These are phyloP conservation scores for Phrynosoma platyrhinos DNA, from an alignment of 2,113 vertebrate species.

Conservation along the genomic window DNA sequence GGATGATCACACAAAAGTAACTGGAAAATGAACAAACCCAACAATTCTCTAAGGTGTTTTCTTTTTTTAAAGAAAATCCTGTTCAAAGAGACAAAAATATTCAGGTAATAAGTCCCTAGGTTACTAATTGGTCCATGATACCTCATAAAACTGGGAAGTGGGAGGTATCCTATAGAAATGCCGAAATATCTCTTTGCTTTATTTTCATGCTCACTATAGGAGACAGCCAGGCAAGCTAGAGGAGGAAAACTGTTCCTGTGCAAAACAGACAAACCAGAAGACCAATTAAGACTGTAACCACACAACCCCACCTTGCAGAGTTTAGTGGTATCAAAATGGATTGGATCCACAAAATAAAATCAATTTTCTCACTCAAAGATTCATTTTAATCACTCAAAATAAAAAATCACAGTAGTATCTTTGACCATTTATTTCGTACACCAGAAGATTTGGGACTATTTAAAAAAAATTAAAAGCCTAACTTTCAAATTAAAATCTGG, in stretches of 20 bases:
- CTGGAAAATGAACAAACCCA: not conserved
- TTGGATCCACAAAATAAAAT: not conserved
- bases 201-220: not conserved
- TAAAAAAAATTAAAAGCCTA: no score
- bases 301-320: not conserved
- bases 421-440: not conserved
- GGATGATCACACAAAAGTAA: constrained; percentile 18
- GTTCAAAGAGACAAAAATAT: not conserved
- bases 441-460: no score
- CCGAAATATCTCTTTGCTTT: no score
- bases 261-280: not conserved
- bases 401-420: not conserved
- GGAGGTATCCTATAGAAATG: not conserved
- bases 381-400: not conserved
- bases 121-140: not conserved
- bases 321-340: not conserved
- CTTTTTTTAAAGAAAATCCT: not conserved
- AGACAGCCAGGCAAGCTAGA: not conserved
- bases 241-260: not conserved
- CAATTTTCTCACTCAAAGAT: constrained; percentile 26
- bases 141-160: not conserved
- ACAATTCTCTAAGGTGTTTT: constrained; percentile 17
- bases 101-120: not conserved
- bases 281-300: not conserved
- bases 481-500: constrained; percentile 12